Conservation (phyloP, 2,797 vertebrate species). For the Chromis chromis region DNA sequence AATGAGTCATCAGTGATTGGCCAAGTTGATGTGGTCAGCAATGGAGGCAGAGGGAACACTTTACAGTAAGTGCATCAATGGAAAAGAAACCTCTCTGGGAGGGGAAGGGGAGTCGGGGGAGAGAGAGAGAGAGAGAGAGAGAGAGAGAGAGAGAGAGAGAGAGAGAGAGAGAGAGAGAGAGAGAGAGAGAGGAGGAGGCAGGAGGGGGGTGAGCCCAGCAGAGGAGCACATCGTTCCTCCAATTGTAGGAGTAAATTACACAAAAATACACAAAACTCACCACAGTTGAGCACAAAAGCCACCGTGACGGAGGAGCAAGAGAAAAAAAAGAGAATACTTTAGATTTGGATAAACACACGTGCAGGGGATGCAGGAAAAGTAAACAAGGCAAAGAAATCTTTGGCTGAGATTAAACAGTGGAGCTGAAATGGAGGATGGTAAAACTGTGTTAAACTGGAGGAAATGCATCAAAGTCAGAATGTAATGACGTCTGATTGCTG, state of each 20-base stretch:
- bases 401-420: slow-evolving; percentile 44
- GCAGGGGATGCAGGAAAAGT: slow-evolving; percentile 72
- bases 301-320: slow-evolving; percentile 71
- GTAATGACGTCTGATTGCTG: not conserved
- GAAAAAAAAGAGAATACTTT: slow-evolving; percentile 60
- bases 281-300: slow-evolving; percentile 79
- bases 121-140: slow-evolving; percentile 5
- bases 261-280: slow-evolving; percentile 81
- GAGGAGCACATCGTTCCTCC: slow-evolving; percentile 77
- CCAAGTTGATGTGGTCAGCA: slow-evolving; percentile 81
- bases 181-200: not conserved
- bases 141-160: not conserved
- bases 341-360: slow-evolving; percentile 82
- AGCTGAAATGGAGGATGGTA: slow-evolving; percentile 28
- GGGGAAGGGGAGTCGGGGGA: not conserved
- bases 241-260: slow-evolving; percentile 83
- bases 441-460: slow-evolving; percentile 1
- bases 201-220: slow-evolving; percentile 32
- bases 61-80: slow-evolving; percentile 81
- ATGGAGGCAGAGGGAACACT: slow-evolving; percentile 75
- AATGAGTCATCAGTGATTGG: slow-evolving; percentile 82
- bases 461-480: not conserved
- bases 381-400: slow-evolving; percentile 70
- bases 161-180: not conserved
- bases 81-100: slow-evolving; percentile 75